These are phyloP conservation scores for Poecilia latipinna DNA, from an alignment of 2,113 vertebrate species.

Conservation along the genomic window DNA sequence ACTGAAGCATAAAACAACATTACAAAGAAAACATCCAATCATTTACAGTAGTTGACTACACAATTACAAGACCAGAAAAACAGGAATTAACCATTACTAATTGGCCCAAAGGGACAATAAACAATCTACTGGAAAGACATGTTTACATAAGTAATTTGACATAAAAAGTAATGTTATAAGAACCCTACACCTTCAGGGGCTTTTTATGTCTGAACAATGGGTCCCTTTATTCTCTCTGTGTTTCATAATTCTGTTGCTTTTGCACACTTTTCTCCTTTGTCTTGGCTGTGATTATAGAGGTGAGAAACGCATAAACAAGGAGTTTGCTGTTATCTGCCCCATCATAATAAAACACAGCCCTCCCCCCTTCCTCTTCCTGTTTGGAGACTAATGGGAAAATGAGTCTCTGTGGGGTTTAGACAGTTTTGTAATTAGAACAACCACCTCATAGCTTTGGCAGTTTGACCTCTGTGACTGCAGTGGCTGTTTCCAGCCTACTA, in stretches of 20 bases:
- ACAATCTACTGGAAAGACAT: constrained; percentile 10
- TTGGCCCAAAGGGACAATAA: constrained; percentile 21
- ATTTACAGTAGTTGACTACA: not conserved
- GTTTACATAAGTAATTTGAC: constrained; percentile 25
- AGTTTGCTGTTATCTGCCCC: constrained; percentile 63
- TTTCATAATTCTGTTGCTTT: constrained; percentile 40
- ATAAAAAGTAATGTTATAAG: not conserved
- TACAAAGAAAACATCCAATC: not conserved
- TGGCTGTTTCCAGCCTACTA: constrained; percentile 14
- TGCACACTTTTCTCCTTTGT: constrained; percentile 10
- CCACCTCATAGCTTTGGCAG: constrained; percentile 38
- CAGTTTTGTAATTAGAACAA: constrained; percentile 59
- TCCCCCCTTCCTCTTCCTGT: constrained; percentile 74
- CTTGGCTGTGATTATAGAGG: constrained; percentile 60
- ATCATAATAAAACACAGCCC: constrained; percentile 71
- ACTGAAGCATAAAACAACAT: constrained; percentile 5
- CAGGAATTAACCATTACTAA: constrained; percentile 12
- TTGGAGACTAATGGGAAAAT: constrained; percentile 69
- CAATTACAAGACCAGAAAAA: constrained; percentile 27
- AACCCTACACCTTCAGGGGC: not conserved
- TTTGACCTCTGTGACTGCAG: constrained; percentile 26
- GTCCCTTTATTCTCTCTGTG: not conserved
- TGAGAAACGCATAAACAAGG: constrained; percentile 73
- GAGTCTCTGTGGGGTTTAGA: constrained; percentile 62
- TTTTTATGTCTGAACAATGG: constrained; percentile 15